Conservation (phyloP, 2,797 vertebrate genomes). For the Meda fulgida region DNA sequence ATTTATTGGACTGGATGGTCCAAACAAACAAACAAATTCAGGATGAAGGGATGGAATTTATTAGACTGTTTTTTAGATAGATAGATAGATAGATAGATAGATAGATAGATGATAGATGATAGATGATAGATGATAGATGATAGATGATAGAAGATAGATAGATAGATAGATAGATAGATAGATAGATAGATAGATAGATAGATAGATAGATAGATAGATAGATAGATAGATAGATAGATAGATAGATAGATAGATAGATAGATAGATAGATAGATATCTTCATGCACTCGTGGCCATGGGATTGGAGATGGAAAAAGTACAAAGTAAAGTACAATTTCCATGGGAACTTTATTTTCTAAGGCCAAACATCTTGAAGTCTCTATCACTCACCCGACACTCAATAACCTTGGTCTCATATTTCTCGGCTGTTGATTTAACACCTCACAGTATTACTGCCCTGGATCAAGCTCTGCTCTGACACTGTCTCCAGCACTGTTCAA, state of each 20-base stretch:
- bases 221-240: background rate
- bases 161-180: background rate
- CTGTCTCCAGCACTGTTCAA: constrained; percentile 72
- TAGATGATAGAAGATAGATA: background rate
- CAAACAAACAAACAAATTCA: background rate
- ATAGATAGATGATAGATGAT: too few relatives aligned
- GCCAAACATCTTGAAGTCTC: constrained; percentile 67
- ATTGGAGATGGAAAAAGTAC: constrained; percentile 65
- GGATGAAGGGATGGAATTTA: too few relatives aligned
- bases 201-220: background rate
- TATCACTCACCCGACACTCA: constrained; percentile 76
- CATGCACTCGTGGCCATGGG: constrained; percentile 43
- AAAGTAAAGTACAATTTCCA: constrained; percentile 77
- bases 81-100: too few relatives aligned
- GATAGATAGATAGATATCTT: constrained; percentile 21
- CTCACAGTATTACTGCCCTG: constrained; percentile 74
- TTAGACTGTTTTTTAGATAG: too few relatives aligned
- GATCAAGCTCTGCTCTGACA: constrained; percentile 72
- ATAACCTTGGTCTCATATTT: constrained; percentile 84
- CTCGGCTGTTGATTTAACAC: constrained; percentile 80
- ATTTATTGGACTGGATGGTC: background rate
- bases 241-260: background rate
- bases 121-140: too few relatives aligned
- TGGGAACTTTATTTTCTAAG: constrained; percentile 71
- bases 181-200: background rate